Conservation (phyloP, 2,113 vertebrate species). For the Chauna torquata region DNA sequence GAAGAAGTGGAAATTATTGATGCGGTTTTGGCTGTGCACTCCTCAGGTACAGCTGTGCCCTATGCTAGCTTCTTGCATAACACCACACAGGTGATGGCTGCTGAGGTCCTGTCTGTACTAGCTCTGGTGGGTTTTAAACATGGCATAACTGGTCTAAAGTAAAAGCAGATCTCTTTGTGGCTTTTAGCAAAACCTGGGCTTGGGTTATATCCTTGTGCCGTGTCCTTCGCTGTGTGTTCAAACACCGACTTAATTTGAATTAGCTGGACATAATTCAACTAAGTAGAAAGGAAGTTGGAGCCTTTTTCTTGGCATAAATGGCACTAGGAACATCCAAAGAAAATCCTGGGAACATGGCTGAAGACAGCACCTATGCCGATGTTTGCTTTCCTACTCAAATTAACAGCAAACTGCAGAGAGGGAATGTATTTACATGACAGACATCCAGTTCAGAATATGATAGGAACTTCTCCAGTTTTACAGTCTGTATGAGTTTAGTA, state of each 20-base stretch:
- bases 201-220: rapidly evolving
- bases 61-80: neutral
- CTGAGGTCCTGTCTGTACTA: neutral
- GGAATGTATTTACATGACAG: neutral
- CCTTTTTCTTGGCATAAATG: neutral
- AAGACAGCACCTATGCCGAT: neutral
- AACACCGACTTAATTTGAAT: neutral
- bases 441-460: neutral
- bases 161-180: neutral
- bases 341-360: neutral
- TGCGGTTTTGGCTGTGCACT: neutral
- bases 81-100: neutral
- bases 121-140: neutral
- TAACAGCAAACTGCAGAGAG: neutral
- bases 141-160: neutral
- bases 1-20: neutral
- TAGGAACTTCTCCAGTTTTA: neutral
- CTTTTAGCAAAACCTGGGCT: neutral
- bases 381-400: neutral
- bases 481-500: neutral
- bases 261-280: neutral
- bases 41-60: neutral
- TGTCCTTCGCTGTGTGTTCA: neutral
- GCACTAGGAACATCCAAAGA: neutral
- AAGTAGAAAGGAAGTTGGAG: neutral